phyloP scores from a whole-genome alignment of 2,113 vertebrate species.

The Colius striatus region DNA sequence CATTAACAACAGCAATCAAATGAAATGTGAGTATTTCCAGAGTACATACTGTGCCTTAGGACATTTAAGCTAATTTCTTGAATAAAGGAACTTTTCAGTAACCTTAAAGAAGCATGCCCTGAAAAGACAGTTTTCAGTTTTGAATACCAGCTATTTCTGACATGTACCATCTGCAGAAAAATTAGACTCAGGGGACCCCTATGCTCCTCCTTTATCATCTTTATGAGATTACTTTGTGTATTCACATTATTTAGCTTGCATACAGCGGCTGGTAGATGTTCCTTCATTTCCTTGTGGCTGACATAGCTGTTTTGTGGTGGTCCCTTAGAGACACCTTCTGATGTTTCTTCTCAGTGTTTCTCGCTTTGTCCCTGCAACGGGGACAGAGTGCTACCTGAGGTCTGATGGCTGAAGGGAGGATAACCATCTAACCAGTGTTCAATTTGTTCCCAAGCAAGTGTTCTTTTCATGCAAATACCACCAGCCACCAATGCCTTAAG shows the following conservation, averaged over 20 bases:
- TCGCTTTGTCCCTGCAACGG: not conserved
- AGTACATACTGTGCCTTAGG: slow-evolving; percentile 75
- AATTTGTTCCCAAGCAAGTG: not conserved
- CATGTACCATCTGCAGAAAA: slow-evolving; percentile 52
- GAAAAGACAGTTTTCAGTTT: slow-evolving; percentile 60
- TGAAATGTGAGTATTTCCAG: slow-evolving; percentile 77
- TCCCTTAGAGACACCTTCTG: not conserved
- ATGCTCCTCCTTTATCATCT: not conserved
- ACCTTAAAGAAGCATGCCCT: slow-evolving; percentile 66
- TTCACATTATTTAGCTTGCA: not conserved
- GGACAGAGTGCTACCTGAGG: not conserved
- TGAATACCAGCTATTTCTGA: slow-evolving; percentile 65
- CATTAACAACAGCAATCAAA: slow-evolving; percentile 77
- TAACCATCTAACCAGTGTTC: not conserved
- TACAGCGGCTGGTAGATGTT: not conserved
- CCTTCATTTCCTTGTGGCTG: not conserved
- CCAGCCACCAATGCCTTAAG: not conserved
- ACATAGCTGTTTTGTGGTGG: not conserved
- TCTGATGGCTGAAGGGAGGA: not conserved
- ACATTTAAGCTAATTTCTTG: slow-evolving; percentile 73
- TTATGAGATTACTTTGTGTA: not conserved
- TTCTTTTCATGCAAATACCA: not conserved
- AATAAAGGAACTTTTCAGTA: slow-evolving; percentile 76
- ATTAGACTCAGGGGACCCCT: slow-evolving; percentile 19
- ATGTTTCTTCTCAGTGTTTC: not conserved